Base-by-base conservation (phyloP, 2,113 vertebrate species). In the Lamprologus callipterus region DNA sequence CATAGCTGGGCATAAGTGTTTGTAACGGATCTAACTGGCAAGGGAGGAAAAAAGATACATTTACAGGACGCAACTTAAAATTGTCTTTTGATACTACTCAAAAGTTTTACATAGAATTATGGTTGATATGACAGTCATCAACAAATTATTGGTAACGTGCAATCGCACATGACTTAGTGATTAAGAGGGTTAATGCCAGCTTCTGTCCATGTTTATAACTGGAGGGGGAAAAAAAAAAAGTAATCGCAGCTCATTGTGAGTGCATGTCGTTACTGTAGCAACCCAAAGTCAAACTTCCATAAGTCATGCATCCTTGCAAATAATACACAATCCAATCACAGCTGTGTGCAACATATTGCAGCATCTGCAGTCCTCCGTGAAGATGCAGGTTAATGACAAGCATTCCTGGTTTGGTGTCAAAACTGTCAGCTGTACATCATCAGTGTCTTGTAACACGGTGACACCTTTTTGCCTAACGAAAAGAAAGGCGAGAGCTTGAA, bases 11-110 rank as follows among this genome's bases (percentile, higher is more conserved):
- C 4, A 1, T 5, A 26, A 45, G 68, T 26, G 40, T 47, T 47
- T 78, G 26, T 49, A n/a, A 8, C 0, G 0, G 6, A 49, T 49
- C 26, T n/a, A 78, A 49, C 6, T 75, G 23, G 14, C 6, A 12
- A 75, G 23, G 14, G 3, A 0, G 0, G 0, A 0, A 2, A 47
- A 45, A 47, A 11, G 9, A 68, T 19, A n/a, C 6, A 78, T 12
- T 78, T 17, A 5, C 42, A 47, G 65, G 14, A 70, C 0, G 2
- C 16, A 51, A 75, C 70, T 75, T 49, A 19, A 51, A 78, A 13
- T 8, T 78, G 26, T 31, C 26, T 78, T 6, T 78, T 78, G 2
- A 19, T 19, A 33, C 16, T 28, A 78, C 14, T 47, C 16, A 49
- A 12, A 49, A 31, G 17, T 78, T 78, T 78, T 6, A 33, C 26